These are phyloP conservation scores for Mionectes olivaceus DNA, from an alignment of 2,797 vertebrate species.

Conservation along the genomic window DNA sequence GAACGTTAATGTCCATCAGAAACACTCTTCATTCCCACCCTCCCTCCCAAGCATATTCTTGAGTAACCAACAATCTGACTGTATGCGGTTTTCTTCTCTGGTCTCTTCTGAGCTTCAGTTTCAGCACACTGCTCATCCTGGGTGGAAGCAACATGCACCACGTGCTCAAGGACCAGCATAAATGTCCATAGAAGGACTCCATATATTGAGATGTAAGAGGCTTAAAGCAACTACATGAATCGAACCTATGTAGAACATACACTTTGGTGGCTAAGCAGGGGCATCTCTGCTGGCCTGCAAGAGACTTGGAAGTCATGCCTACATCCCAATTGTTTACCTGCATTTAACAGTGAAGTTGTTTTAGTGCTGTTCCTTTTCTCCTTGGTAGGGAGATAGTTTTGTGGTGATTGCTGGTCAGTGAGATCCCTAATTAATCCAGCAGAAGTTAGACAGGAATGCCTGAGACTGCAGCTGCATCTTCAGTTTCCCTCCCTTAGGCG, in stretches of 20 bases:
- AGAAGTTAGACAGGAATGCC: not conserved
- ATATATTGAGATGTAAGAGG: rapidly evolving
- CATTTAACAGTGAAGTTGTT: not conserved
- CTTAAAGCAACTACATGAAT: not conserved
- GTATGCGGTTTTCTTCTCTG: not conserved
- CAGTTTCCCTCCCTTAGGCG: not conserved
- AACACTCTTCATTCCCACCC: not conserved
- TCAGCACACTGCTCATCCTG: not conserved
- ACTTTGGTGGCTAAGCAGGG: not conserved
- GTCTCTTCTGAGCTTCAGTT: not conserved
- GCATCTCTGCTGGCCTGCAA: not conserved
- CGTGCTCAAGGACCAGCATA: not conserved
- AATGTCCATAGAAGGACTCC: not conserved
- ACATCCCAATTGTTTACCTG: not conserved
- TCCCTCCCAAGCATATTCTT: not conserved
- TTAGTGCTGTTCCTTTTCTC: not conserved
- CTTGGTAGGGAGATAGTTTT: not conserved
- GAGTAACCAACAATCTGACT: not conserved
- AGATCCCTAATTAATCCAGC: not conserved
- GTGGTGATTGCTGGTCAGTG: not conserved
- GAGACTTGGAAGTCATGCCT: not conserved
- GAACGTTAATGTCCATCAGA: not conserved
- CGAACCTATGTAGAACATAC: rapidly evolving
- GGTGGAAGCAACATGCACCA: not conserved
- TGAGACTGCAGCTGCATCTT: not conserved